Evolutionary conservation across 1,140 invertebrate genomes (phyloP).

Genomic region (Polypedilum pembai): DNA sequence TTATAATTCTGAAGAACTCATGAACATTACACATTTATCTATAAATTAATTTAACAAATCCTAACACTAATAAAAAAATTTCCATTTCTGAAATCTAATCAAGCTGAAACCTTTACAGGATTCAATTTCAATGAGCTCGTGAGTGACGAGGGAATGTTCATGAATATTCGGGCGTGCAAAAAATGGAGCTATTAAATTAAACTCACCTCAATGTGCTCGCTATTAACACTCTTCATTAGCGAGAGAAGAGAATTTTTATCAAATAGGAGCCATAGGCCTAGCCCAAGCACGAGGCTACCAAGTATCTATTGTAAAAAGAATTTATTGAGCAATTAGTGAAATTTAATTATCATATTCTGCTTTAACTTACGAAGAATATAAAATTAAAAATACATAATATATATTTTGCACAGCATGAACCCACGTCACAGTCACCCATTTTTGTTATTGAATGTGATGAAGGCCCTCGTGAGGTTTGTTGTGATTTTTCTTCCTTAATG

Average conservation of each 20-base stretch:
- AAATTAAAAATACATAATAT: constrained; percentile 69
- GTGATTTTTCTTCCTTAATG: too few species aligned
- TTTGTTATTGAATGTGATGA: constrained; percentile 32
- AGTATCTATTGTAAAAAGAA: constrained; percentile 52
- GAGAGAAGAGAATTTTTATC: constrained; percentile 61
- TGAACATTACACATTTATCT: too few species aligned
- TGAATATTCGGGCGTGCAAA: not conserved
- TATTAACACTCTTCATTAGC: constrained; percentile 52
- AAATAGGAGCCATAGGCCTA: constrained; percentile 68
- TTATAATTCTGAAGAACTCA: too few species aligned
- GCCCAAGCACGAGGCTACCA: constrained; percentile 61
- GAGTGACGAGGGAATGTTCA: not conserved
- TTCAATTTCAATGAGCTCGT: too few species aligned
- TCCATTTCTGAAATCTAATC: not conserved
- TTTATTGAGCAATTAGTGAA: constrained; percentile 26
- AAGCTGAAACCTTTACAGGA: not conserved
- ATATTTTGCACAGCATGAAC: constrained; percentile 60
- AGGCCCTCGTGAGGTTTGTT: too few species aligned
- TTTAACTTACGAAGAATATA: constrained; percentile 62
- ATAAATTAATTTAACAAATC: too few species aligned
- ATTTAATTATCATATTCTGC: constrained; percentile 32
- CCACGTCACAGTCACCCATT: constrained; percentile 48
- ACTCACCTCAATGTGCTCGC: constrained; percentile 53
- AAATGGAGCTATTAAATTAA: constrained; percentile 16
- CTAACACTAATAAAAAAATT: too few species aligned